These are phyloP conservation scores for Papilio helenus DNA, from an alignment of 1,140 invertebrate species.

Conservation along the genomic window DNA sequence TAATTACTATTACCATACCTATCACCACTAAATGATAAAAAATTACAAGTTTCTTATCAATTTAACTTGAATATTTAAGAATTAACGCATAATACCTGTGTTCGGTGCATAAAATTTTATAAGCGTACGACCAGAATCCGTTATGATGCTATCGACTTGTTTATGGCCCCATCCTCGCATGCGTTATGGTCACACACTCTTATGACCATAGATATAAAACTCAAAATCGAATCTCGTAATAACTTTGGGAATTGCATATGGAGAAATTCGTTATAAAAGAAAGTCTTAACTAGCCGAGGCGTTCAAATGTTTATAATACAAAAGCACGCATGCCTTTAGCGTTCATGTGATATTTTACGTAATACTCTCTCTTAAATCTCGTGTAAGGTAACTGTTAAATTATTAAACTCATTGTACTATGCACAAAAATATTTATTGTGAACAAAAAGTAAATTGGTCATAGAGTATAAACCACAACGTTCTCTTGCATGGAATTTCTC, in stretches of 20 bases:
- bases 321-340: neutral
- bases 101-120: constrained; percentile 4
- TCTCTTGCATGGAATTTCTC: no score
- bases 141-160: constrained; percentile 17
- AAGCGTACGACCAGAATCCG: neutral
- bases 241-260: neutral
- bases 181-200: neutral
- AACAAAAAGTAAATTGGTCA: neutral
- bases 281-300: constrained; percentile 9
- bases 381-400: neutral
- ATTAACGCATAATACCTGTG: neutral
- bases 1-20: neutral
- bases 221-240: neutral
- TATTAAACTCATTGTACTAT: neutral
- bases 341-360: constrained; percentile 15
- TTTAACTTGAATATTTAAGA: constrained; percentile 1
- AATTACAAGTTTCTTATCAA: neutral
- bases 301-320: constrained; percentile 22
- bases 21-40: neutral
- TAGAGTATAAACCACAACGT: neutral
- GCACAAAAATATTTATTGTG: neutral
- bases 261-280: constrained; percentile 23
- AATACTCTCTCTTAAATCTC: constrained; percentile 17
- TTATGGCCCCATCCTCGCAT: neutral
- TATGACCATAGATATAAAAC: neutral